Base-by-base conservation (phyloP, 1,140 invertebrate genomes). In the Thaumetopoea pityocampa region DNA sequence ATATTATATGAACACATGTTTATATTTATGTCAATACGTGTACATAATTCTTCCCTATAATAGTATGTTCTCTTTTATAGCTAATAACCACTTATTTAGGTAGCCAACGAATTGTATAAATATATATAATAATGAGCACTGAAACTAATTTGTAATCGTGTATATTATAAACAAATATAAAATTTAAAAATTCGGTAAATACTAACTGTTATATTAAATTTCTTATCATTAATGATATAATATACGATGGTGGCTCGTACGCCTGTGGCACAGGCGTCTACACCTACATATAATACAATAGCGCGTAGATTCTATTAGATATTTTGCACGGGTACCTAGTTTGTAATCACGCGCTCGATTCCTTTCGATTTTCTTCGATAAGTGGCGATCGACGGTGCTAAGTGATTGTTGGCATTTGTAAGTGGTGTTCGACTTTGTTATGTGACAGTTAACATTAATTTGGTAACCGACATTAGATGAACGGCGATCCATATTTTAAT, bases 81-180 rank as follows among this genome's bases (percentile, higher is more conserved):
- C 52, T 67, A 60, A 51, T 63, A 59, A 67, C 63, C 70, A 76
- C 67, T 69, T 67, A 63, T 60, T 74, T 83, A 83, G 79, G 70
- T 83, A 83, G 79, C 67, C 64, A 83, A 83, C 79, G 76, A 83
- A 83, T 83, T 83, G 73, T 79, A 72, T 73, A 67, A 54, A 61
- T 32, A 50, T 49, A 62, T 62, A 72, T 60, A 57, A 64, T 70
- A 78, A 67, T 61, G 69, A 74, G 78, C 78, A 82, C 78, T 78
- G 72, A 80, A 59, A 74, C 61, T 59, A 71, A 73, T 66, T 66
- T 68, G 63, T 65, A 72, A 63, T 71, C 47, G 57, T 77, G 67
- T 76, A 68, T 32, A 72, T 64, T 68, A 61, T 66, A 63, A 61
- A 61, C 34, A 62, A 65, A 51, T 51, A 33, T 9, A 24, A 37